Base-by-base conservation (phyloP, 1,140 invertebrate species). In the Orius laevigatus region DNA sequence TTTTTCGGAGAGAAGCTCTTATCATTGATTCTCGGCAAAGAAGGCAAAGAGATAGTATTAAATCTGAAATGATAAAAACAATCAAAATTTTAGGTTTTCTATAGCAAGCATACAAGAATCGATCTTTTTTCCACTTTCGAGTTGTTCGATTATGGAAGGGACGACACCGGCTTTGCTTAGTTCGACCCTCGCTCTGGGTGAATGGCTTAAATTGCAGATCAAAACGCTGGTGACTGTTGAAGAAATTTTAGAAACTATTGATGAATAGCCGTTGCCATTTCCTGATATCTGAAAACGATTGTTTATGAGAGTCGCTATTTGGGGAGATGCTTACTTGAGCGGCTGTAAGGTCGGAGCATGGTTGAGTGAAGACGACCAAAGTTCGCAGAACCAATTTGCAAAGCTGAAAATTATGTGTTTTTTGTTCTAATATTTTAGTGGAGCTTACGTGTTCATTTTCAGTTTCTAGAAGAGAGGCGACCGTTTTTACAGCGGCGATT, bases 1-100 rank as follows among this genome's bases (percentile, higher is more conserved):
- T 25, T 18, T 42, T 33, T 9, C 43, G 10, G 11, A 57, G 18
- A 43, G 34, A 36, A 10, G 42, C 47, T 15, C 55, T 44, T 1
- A 49, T 48, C 33, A 52, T 49, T 9, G 53, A 50, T 19, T 55
- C 52, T 44, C 51, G 39, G 12, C 54, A 55, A 51, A 57, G 45
- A 12, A 39, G 31, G 19, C 53, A 57, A 16, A 57, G 42, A 14
- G 51, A 40, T 10, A 46, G 38, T 9, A 41, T 49, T 15, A 57
- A 48, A 47, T 55, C 55, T 57, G 43, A 41, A 55, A 42, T 46
- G 18, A 41, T 46, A 35, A 16, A 31, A n/a, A 18, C 45, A n/a
- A n/a, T n/a, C n/a, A n/a, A n/a, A n/a, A n/a, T n/a, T n/a, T n/a
- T n/a, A n/a, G n/a, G n/a, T 34, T n/a, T 34, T 34, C 8, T 34